These are phyloP conservation scores for Macropus fuliginosus DNA, from an alignment of 2,797 vertebrate genomes.

Conservation along the genomic window DNA sequence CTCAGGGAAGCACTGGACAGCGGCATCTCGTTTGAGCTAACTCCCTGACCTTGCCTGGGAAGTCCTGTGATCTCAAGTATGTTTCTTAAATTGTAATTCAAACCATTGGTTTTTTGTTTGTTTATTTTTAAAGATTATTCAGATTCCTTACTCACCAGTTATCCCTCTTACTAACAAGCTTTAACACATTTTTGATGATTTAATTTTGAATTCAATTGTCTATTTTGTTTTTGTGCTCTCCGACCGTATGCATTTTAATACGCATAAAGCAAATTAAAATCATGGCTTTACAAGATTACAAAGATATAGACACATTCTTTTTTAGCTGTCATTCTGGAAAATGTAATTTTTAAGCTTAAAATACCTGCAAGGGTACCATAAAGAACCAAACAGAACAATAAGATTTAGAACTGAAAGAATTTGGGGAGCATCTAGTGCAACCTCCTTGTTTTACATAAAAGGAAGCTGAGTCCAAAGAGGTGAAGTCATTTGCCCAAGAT, in stretches of 20 bases:
- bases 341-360: background rate
- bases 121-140: constrained; percentile 35
- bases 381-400: background rate
- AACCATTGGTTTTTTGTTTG: background rate
- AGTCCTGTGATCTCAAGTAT: no score
- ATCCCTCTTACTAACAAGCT: constrained; percentile 7
- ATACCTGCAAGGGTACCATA: background rate
- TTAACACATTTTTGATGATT: background rate
- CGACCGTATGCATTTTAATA: background rate
- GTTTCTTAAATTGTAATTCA: no score
- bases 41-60: no score
- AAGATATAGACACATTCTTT: background rate
- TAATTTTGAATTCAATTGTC: background rate
- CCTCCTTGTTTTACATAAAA: background rate
- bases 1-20: no score
- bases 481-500: no score
- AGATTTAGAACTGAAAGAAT: background rate
- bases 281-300: background rate
- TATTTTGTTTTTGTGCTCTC: background rate
- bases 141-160: constrained; percentile 15
- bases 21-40: no score
- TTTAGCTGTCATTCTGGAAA: background rate
- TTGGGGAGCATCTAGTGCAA: background rate
- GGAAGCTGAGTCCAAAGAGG: background rate
- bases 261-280: constrained; percentile 48